Percentiles rank a stretch among this genome's conserved stretches.
These are phyloP conservation scores for Cephus spinipes DNA, from an alignment of 2,888 invertebrate species.

Conservation along the genomic window DNA sequence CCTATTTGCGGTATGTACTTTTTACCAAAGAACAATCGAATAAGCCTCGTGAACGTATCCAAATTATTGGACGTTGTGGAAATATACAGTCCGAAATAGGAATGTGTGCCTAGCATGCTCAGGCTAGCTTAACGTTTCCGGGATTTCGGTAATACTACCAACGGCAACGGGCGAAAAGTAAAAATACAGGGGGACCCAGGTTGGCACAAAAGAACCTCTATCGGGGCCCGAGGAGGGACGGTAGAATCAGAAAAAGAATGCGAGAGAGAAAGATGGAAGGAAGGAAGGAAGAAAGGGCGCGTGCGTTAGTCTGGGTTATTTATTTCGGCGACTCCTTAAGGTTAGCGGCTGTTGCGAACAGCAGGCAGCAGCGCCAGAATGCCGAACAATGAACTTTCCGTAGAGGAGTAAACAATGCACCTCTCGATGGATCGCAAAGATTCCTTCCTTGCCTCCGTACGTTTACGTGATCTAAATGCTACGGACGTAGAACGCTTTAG, in stretches of 20 bases:
- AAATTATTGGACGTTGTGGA: neutral
- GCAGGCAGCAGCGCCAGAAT: neutral
- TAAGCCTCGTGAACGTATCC: neutral
- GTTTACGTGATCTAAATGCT: neutral
- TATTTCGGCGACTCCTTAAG: neutral
- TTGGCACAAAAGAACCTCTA: neutral
- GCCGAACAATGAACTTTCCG: neutral
- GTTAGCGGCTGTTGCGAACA: neutral
- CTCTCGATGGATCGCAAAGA: neutral
- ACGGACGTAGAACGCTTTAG: neutral
- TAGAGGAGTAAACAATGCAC: neutral
- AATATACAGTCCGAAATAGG: neutral
- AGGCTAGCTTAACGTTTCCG: neutral
- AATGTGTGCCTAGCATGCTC: neutral
- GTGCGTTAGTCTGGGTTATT: neutral
- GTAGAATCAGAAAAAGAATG: neutral
- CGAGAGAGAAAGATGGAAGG: neutral
- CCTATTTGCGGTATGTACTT: neutral
- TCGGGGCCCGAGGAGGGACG: neutral
- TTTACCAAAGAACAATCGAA: too few relatives aligned
- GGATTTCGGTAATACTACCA: neutral
- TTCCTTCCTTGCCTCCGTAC: neutral
- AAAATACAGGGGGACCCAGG: neutral
- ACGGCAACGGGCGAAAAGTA: neutral
- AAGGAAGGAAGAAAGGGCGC: neutral